Evolutionary conservation across 2,797 vertebrate genomes (phyloP).

Genomic region (Aselliscus stoliczkanus): DNA sequence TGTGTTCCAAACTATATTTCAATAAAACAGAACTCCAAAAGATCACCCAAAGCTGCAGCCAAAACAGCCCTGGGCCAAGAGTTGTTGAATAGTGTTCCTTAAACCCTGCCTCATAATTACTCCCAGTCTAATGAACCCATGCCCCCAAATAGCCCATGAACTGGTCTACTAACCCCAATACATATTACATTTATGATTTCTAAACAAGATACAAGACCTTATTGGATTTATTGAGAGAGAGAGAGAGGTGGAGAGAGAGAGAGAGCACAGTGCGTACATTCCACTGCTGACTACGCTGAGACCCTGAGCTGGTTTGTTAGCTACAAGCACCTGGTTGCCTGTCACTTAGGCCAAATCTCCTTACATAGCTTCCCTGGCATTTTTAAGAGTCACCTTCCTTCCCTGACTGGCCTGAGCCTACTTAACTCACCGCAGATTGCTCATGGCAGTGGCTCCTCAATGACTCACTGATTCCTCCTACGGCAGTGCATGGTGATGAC

Average conservation of each 20-base stretch:
- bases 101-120: conserved; percentile 74
- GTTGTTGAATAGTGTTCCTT: conserved; percentile 61
- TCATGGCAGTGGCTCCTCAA: background rate
- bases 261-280: background rate
- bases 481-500: background rate
- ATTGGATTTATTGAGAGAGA: conserved; percentile 62
- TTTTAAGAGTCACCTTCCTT: background rate
- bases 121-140: conserved; percentile 65
- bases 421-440: background rate
- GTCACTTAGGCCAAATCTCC: background rate
- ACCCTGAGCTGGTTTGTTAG: background rate
- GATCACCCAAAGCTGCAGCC: conserved; percentile 1
- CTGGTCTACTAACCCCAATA: conserved; percentile 71
- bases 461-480: background rate
- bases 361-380: background rate
- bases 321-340: background rate
- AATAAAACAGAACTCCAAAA: conserved; percentile 24
- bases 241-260: background rate
- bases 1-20: conserved; percentile 45
- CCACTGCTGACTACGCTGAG: conserved; percentile 25
- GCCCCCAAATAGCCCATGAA: conserved; percentile 64
- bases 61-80: conserved; percentile 42
- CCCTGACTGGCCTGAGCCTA: background rate
- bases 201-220: conserved; percentile 71
- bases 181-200: conserved; percentile 76